These are phyloP conservation scores for Pogonocichla stellata DNA, from an alignment of 2,113 vertebrate genomes.

Conservation along the genomic window DNA sequence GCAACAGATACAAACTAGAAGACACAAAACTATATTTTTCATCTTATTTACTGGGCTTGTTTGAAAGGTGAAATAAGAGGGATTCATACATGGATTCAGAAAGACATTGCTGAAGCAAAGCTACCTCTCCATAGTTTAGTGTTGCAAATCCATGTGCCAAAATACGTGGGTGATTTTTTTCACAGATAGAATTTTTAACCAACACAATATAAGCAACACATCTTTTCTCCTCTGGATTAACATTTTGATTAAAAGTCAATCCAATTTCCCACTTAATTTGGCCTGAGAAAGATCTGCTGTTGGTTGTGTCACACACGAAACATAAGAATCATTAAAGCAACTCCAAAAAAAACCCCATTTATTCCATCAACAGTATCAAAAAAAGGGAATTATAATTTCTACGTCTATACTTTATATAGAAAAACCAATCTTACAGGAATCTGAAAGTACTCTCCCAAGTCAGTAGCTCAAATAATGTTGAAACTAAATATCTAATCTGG, in stretches of 20 bases:
- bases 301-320: not conserved
- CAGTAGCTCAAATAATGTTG: not conserved
- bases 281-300: not conserved
- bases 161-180: not conserved
- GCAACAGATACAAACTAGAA: not conserved
- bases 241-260: not conserved
- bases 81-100: not conserved
- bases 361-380: not conserved
- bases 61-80: not conserved
- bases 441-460: not conserved
- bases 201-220: not conserved
- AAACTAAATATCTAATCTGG: not conserved
- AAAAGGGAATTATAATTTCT: not conserved
- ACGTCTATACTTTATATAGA: not conserved
- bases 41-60: not conserved
- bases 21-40: not conserved
- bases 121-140: not conserved
- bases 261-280: not conserved
- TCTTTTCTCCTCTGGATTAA: not conserved
- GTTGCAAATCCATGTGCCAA: not conserved
- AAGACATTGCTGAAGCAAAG: not conserved
- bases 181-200: not conserved
- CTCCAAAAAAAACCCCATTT: not conserved
- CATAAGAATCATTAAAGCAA: not conserved
- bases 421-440: not conserved